Evolutionary conservation across 1,140 invertebrate genomes (phyloP), one percentile per base, ranked within the genome.

Genomic region (Temnothorax nylanderi): DNA sequence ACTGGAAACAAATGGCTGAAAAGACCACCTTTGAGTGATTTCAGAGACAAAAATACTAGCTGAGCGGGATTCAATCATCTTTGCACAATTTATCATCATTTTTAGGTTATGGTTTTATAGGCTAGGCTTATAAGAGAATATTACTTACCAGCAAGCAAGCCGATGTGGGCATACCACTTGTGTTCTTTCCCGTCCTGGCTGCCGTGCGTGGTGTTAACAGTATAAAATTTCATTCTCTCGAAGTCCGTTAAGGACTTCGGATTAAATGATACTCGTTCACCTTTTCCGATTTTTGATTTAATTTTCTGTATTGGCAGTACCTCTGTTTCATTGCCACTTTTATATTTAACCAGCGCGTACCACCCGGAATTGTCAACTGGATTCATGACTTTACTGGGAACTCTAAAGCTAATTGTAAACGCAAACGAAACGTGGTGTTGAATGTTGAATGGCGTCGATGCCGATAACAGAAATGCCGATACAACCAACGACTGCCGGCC

Each of bases 121-220:
- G 26, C 26, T 26, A 26, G 26, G 26, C 26, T 26, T 26, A 26
- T 26, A 26, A 26, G 26, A 26, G 0, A 74, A 74, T 74, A 75
- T 58, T 75, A 75, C n/a, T n/a, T 75, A 75, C 51, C 54, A 13
- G 72, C 41, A 75, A 75, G 51, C 54, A 75, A 56, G 3, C 34
- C 51, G 32, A 75, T 75, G 16, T 18, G 16, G 16, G 34, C 54
- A 16, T 75, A 75, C 54, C 72, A 75, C 2, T 75, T 75, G 51
- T 75, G 72, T 7, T 75, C 72, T 75, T 26, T 75, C 26, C 51
- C 51, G 3, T 75, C 51, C 1, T 75, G 2, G 26, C 72, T 75
- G 32, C 51, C 51, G n/a, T 75, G 72, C 10, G 18, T 13, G 16
- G n/a, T 75, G 11, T 41, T 21, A 56, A 75, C 51, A 2, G 51